phyloP scores from a whole-genome alignment of 2,797 vertebrate genomes.

The Gallirallus australis region DNA sequence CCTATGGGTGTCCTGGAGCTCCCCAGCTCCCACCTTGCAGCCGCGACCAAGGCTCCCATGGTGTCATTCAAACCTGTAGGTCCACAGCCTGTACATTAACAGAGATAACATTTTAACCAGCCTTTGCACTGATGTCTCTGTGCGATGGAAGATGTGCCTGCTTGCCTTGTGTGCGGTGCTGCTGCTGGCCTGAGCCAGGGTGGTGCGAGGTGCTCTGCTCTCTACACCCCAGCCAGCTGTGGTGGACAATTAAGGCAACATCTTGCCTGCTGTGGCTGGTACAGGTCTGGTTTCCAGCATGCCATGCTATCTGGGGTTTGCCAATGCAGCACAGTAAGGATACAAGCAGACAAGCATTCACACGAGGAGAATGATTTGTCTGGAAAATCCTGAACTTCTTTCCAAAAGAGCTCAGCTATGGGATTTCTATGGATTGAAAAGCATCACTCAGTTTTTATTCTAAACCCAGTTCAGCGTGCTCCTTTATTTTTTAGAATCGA shows the following conservation, averaged over 20 bases:
- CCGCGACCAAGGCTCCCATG: rapidly evolving
- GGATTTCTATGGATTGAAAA: slow-evolving; percentile 14
- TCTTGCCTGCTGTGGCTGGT: not conserved
- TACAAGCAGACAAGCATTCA: not conserved
- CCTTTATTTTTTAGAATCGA: slow-evolving; percentile 38
- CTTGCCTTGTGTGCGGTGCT: not conserved
- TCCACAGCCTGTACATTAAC: not conserved
- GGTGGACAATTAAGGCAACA: not conserved
- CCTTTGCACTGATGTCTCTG: not conserved
- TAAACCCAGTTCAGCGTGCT: slow-evolving; percentile 3
- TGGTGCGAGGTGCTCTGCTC: rapidly evolving
- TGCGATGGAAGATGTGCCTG: not conserved
- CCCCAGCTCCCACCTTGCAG: not conserved
- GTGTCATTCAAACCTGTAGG: not conserved
- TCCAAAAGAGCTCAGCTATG: slow-evolving; percentile 6
- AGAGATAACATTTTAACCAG: not conserved
- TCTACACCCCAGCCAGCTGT: not conserved
- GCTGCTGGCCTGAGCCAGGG: rapidly evolving
- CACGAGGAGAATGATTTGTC: not conserved
- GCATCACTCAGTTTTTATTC: slow-evolving; percentile 30
- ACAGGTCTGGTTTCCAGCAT: not conserved
- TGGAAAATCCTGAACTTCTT: not conserved
- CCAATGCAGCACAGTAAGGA: not conserved
- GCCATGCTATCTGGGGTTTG: not conserved
- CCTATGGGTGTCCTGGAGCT: not conserved